A percentile compares a stretch with the other conserved stretches of the same genome.
These are phyloP conservation scores for Dreissena rostriformis DNA, from an alignment of 1,140 invertebrate species.

Conservation along the genomic window DNA sequence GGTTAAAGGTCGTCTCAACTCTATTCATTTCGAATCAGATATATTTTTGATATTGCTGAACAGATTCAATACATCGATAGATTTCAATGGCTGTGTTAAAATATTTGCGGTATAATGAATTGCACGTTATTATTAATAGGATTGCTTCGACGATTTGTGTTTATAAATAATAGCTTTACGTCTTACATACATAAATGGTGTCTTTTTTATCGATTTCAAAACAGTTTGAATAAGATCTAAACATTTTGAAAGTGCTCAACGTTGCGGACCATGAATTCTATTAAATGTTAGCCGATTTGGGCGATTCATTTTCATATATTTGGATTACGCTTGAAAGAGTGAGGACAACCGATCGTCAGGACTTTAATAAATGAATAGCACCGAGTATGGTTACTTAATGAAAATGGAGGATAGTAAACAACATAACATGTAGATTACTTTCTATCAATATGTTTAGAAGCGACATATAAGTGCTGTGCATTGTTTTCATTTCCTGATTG, in stretches of 20 bases:
- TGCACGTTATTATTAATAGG: no score
- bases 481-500: background rate
- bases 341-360: background rate
- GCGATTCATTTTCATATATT: background rate
- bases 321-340: background rate
- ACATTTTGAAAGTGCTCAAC: background rate
- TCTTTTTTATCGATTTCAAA: conserved; percentile 2
- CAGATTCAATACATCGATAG: no score
- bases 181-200: background rate
- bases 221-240: conserved; percentile 4
- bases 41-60: no score
- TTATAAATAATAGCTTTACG: no score
- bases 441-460: background rate
- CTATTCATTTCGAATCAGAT: no score
- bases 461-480: background rate
- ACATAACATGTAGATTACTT: background rate
- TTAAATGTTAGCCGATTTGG: background rate
- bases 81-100: no score
- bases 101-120: no score
- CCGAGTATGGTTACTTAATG: background rate
- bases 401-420: background rate
- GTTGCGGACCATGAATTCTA: background rate
- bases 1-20: no score
- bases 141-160: no score
- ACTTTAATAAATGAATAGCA: background rate